These are phyloP conservation scores for Lates calcarifer DNA, from an alignment of 2,113 vertebrate genomes.

Conservation along the genomic window DNA sequence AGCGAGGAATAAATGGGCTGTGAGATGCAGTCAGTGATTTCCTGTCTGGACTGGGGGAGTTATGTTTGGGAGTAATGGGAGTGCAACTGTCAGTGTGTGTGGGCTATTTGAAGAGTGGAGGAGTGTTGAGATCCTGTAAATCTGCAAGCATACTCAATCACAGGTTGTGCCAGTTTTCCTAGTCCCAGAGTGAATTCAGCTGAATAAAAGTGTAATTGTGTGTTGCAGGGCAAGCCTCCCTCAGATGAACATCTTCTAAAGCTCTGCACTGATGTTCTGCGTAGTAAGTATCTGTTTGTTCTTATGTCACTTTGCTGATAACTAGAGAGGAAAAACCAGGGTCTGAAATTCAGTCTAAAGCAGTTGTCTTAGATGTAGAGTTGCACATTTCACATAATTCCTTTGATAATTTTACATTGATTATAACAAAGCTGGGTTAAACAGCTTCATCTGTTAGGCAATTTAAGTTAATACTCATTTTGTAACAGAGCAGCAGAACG, in stretches of 20 bases:
- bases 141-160: constrained; percentile 14
- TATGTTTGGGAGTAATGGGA: constrained; percentile 1
- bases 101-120: constrained; percentile 10
- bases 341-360: not conserved
- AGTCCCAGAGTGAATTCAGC: constrained; percentile 12
- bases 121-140: constrained; percentile 4
- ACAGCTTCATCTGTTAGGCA: not conserved
- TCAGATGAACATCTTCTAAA: constrained; percentile 84
- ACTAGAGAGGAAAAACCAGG: not conserved
- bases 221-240: constrained; percentile 84
- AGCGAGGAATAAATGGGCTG: not conserved
- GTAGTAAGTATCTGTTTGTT: constrained; percentile 76
- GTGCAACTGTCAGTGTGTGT: constrained; percentile 21
- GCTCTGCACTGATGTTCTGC: constrained; percentile 80
- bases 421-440: not conserved
- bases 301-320: constrained; percentile 10
- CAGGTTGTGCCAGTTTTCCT: constrained; percentile 16
- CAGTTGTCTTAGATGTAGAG: not conserved
- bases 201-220: constrained; percentile 54
- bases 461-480: not conserved
- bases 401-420: not conserved
- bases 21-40: constrained; percentile 21
- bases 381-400: not conserved
- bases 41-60: constrained; percentile 1
- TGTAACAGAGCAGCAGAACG: not conserved